Evolutionary conservation across 2,888 invertebrate species (phyloP), one percentile per base, ranked within the genome.

Genomic region (Zygaena filipendulae): DNA sequence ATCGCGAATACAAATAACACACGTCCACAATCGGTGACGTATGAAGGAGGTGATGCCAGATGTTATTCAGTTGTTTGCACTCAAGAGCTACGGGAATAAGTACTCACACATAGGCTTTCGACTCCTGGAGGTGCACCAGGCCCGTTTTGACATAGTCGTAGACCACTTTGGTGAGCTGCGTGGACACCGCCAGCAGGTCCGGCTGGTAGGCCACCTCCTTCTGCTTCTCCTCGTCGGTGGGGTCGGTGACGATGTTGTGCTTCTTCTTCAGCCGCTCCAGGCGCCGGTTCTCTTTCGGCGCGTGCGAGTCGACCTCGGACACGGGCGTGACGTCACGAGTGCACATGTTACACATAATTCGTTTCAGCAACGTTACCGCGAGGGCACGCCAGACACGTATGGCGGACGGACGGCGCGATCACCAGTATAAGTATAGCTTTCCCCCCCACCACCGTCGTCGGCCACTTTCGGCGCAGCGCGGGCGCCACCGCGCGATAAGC

Each of bases 41-140:
- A n/a, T n/a, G n/a, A n/a, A n/a, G n/a, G n/a, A n/a, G n/a, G n/a
- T n/a, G n/a, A n/a, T n/a, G n/a, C n/a, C n/a, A n/a, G n/a, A n/a
- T n/a, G n/a, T n/a, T n/a, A n/a, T n/a, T n/a, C n/a, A n/a, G n/a
- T n/a, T n/a, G n/a, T n/a, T n/a, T n/a, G n/a, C n/a, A n/a, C n/a
- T n/a, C n/a, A n/a, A n/a, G n/a, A n/a, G n/a, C n/a, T n/a, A n/a
- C n/a, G n/a, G 16, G 26, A 25, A 11, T 30, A 37, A 35, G 49
- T 28, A 80, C 82, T 82, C 31, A 83, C 83, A 70, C 70, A 49
- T 71, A 82, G 8, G 68, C 59, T 43, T 77, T 77, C 31, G 79
- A 68, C 35, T 75, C 70, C 37, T 79, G 74, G 14, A 77, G 38
- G 2, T 52, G 50, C 29, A 55, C 66, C 39, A 69, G 38, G 13